phyloP scores from a whole-genome alignment of 2,113 vertebrate genomes.

The Dermatemys mawii region DNA sequence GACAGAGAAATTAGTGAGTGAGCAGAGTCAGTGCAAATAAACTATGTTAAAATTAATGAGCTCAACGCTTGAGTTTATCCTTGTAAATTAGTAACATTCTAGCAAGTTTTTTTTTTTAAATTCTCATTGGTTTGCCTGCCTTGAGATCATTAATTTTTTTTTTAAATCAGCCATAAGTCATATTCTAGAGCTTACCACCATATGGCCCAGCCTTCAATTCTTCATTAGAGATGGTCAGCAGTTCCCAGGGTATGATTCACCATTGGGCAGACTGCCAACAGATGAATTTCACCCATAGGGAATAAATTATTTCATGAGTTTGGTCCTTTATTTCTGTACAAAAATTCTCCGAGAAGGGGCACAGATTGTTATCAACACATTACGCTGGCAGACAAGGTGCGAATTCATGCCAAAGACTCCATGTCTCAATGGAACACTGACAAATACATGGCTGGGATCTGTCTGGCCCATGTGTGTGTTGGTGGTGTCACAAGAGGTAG shows the following conservation, averaged over 20 bases:
- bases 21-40: conserved; percentile 36
- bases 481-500: background rate
- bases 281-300: background rate
- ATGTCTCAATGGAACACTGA: background rate
- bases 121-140: background rate
- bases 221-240: background rate
- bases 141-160: background rate
- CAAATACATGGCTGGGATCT: background rate
- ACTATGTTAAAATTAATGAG: conserved; percentile 48
- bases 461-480: background rate
- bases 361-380: background rate
- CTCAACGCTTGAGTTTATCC: conserved; percentile 54
- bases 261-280: background rate
- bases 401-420: background rate
- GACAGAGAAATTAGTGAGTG: background rate
- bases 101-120: background rate
- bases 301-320: background rate
- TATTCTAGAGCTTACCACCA: background rate
- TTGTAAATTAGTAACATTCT: conserved; percentile 46
- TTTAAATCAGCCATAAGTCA: background rate
- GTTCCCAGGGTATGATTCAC: background rate
- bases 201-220: background rate
- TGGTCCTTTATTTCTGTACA: accelerated
- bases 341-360: accelerated
- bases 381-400: too few relatives aligned